Base-by-base conservation (phyloP, 2,888 invertebrate species). In the Drosophila hamatofila region DNA sequence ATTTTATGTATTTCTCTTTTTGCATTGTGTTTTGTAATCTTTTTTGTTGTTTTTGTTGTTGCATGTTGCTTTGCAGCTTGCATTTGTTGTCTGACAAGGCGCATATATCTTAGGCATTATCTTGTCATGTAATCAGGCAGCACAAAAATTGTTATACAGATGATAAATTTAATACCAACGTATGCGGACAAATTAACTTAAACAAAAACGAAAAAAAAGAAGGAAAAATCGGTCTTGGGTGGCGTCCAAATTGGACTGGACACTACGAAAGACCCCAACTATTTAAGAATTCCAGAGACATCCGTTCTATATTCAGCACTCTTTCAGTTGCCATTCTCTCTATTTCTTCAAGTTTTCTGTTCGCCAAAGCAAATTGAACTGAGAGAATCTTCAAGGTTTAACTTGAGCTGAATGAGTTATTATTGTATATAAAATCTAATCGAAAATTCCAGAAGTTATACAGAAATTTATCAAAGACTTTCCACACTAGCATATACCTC, bases 61-160 rank as follows among this genome's bases (percentile, higher is more conserved):
- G 65, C 75, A 64, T 76, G 77, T 76, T 78, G 65, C 37, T 80
- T 76, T 78, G 80, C 62, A 72, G 75, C 74, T 75, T 72, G 63
- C 63, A 68, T 76, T 72, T 62, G 64, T 63, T 66, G 77, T 76
- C 86, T 82, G 88, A 82, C 83, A 88, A 77, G 77, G 71, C 88
- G 79, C 88, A 87, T 89, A 87, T 89, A 85, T 85, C 89, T 83
- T 85, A 69, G 62, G 72, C 81, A 84, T 87, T 84, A 84, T 84
- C 84, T 84, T 89, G 89, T 89, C 89, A 87, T 81, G 81, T 69
- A 76, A 83, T 83, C 83, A 82, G 77, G 66, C 67, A 71, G 66
- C 35, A 35, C 23, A 58, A 61, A 48, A 30, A 56, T 42, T 68
- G 41, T 48, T 68, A 67, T 58, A 69, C 48, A 46, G 69, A 83